Evolutionary conservation across 30 jellyfish, hydroid and myxozoan species (phyloP).

Genomic region (Clytia hemisphaerica): DNA sequence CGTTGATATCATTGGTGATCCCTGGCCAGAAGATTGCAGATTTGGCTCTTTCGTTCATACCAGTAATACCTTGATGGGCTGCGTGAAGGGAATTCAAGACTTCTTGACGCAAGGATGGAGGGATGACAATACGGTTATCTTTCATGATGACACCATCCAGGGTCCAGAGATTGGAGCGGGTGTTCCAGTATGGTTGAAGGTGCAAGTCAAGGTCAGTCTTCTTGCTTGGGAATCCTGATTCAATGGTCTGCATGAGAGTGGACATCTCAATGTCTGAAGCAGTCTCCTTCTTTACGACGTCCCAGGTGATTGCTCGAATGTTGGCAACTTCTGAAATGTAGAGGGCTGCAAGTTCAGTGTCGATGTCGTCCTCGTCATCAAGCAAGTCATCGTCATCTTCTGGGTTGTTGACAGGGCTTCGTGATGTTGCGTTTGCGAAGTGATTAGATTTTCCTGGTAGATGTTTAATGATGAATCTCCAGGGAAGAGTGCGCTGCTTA

Average conservation of each 20-base stretch:
- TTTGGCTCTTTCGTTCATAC: neutral
- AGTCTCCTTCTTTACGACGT: neutral
- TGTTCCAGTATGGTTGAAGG: too few species aligned
- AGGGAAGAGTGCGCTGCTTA: conserved; percentile 5
- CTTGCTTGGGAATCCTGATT: conserved; percentile 5
- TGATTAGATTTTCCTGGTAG: neutral
- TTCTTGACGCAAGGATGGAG: neutral
- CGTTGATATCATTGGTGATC: too few species aligned
- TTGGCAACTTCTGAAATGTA: too few species aligned
- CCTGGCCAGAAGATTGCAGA: neutral
- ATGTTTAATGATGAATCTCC: neutral
- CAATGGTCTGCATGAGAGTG: neutral
- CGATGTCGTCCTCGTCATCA: too few species aligned
- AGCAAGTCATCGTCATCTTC: too few species aligned
- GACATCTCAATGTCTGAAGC: conserved; percentile 8
- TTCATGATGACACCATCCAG: conserved; percentile 12
- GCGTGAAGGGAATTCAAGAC: neutral
- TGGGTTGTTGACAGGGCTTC: neutral
- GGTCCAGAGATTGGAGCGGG: neutral
- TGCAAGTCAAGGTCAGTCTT: neutral
- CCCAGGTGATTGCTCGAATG: conserved; percentile 12
- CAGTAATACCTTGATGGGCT: neutral
- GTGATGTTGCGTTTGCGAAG: neutral
- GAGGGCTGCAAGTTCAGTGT: too few species aligned
- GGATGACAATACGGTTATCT: neutral